Conservation (phyloP, 2,113 vertebrate species). For the Amia ocellicauda region DNA sequence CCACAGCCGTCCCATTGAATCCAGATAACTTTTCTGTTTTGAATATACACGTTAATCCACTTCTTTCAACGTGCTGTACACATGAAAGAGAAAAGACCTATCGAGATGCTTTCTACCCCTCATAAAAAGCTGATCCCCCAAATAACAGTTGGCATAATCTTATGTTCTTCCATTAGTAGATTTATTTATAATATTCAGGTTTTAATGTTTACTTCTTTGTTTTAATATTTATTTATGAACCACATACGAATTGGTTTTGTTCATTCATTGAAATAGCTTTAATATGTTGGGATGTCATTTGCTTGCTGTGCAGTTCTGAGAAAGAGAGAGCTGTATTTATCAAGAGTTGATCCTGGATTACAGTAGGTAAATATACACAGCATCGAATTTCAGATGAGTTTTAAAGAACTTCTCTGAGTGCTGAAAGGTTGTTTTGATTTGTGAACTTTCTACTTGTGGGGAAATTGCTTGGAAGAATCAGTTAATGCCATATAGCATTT, state of each 20-base stretch:
- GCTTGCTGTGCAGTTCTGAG: neutral
- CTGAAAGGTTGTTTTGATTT: constrained; percentile 11
- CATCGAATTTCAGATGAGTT: neutral
- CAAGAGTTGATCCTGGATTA: neutral
- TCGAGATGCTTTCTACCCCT: too few species aligned
- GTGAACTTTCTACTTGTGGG: constrained; percentile 11
- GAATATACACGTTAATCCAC: neutral
- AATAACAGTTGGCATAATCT: too few species aligned
- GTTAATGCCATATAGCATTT: constrained; percentile 32
- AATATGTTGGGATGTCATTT: neutral
- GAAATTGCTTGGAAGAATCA: constrained; percentile 14
- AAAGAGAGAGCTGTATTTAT: neutral
- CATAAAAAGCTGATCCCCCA: too few species aligned
- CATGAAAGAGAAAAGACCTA: too few species aligned
- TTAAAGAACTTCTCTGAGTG: constrained; percentile 2
- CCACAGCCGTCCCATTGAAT: neutral
- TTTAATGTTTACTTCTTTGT: neutral
- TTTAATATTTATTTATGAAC: neutral
- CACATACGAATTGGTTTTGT: neutral
- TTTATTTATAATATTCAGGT: too few species aligned
- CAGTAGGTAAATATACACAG: neutral
- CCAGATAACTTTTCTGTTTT: neutral
- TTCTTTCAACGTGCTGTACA: neutral
- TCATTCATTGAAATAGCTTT: neutral
- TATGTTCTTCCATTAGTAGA: too few species aligned